Evolutionary conservation across 2,888 invertebrate species (phyloP).

Genomic region (Caenorhabditis japonica): DNA sequence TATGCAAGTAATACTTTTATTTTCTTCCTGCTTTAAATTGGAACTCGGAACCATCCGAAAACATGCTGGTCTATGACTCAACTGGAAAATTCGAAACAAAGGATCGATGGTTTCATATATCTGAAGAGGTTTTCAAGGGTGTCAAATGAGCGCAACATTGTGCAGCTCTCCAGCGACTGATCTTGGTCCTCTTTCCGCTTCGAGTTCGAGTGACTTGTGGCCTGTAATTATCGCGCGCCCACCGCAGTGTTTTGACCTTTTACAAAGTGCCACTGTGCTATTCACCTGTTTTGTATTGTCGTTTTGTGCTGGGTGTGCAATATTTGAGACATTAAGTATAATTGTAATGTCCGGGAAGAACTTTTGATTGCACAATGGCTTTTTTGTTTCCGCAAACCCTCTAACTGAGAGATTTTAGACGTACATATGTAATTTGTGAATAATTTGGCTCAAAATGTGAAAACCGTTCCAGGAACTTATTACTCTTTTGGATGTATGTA

Average conservation of each 20-base stretch:
- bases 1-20: no score
- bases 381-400: no score
- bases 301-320: conserved; percentile 1
- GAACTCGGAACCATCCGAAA: no score
- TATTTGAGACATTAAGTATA: conserved; percentile 13
- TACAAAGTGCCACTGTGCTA: conserved; percentile 9
- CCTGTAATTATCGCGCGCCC: conserved; percentile 40
- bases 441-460: no score
- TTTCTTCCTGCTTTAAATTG: no score
- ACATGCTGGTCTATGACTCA: no score
- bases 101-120: conserved; percentile 26
- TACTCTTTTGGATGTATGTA: no score
- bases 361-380: no score
- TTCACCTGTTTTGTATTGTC: conserved; percentile 30
- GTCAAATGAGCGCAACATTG: conserved; percentile 23
- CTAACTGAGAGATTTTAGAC: no score
- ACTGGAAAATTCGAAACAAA: no score
- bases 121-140: conserved; percentile 24
- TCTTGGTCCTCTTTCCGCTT: conserved; percentile 5
- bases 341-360: conserved; percentile 3
- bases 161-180: conserved; percentile 30
- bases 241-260: conserved; percentile 33
- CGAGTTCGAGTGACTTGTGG: conserved; percentile 49
- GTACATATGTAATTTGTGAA: no score
- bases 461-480: no score